phyloP scores from a whole-genome alignment of 1,140 invertebrate genomes.

The Drosophila sproati region DNA sequence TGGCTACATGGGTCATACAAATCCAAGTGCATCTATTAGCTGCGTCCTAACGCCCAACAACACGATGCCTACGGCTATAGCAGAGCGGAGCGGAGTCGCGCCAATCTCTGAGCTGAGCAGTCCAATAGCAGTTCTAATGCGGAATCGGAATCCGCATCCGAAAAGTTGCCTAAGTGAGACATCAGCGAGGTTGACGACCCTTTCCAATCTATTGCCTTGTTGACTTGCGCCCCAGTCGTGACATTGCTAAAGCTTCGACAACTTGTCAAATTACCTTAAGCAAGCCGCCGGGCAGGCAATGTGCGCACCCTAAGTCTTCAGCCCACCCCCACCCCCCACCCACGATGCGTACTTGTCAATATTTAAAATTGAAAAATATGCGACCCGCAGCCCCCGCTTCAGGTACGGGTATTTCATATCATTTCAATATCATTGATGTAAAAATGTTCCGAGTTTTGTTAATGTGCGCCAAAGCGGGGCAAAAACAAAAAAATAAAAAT shows the following conservation, averaged over 20 bases:
- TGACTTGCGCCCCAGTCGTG: constrained; percentile 52
- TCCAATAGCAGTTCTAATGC: constrained; percentile 3
- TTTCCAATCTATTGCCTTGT: constrained; percentile 40
- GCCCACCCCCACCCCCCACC: not conserved
- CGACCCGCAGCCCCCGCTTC: constrained; percentile 1
- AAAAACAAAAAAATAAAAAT: constrained; percentile 42
- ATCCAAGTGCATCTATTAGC: constrained; percentile 71
- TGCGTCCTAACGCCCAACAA: constrained; percentile 44
- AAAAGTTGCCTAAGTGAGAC: constrained; percentile 53
- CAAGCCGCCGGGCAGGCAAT: constrained; percentile 39
- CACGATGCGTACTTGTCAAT: constrained; percentile 61
- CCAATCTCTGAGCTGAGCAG: too few species aligned
- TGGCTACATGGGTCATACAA: constrained; percentile 31
- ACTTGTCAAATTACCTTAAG: constrained; percentile 81
- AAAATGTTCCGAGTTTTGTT: constrained; percentile 56
- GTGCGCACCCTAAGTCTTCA: not conserved
- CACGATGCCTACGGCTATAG: constrained; percentile 22
- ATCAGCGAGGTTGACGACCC: constrained; percentile 28
- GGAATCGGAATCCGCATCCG: constrained; percentile 23
- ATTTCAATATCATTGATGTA: constrained; percentile 80
- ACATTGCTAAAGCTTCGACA: constrained; percentile 73
- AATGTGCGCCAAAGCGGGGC: constrained; percentile 44
- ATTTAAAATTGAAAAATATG: constrained; percentile 82
- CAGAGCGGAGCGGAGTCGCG: not conserved
- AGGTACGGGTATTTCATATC: constrained; percentile 65